These are phyloP conservation scores for Copidosoma aretas DNA, from an alignment of 2,888 invertebrate species.

Conservation along the genomic window DNA sequence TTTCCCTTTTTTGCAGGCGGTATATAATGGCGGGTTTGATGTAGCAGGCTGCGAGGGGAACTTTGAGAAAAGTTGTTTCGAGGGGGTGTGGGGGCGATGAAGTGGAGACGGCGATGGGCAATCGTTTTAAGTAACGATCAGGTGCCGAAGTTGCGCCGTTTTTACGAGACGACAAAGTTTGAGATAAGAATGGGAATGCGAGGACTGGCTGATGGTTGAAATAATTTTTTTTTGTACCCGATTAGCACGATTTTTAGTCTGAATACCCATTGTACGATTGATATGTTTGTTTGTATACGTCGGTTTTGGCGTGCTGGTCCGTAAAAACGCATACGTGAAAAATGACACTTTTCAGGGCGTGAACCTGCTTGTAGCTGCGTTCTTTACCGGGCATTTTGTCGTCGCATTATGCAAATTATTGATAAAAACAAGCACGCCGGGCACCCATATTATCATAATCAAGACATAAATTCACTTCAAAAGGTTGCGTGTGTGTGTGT, in stretches of 20 bases:
- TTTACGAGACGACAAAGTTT: not conserved
- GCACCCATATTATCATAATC: constrained; percentile 28
- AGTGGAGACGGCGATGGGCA: not conserved
- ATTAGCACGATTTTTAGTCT: too few relatives aligned
- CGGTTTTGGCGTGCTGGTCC: not conserved
- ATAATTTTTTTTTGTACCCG: too few relatives aligned
- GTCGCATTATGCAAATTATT: constrained; percentile 22
- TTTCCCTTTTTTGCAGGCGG: too few relatives aligned
- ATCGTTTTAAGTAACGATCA: not conserved
- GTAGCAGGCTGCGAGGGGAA: too few relatives aligned
- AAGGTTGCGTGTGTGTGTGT: not conserved
- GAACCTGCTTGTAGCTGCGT: not conserved
- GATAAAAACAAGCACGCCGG: constrained; percentile 14
- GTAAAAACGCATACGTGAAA: not conserved
- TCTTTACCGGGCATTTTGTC: not conserved
- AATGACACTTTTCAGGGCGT: not conserved
- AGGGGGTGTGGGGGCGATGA: not conserved
- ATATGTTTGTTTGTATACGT: not conserved
- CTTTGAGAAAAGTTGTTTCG: not conserved
- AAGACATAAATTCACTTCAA: constrained; percentile 18
- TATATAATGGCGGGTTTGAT: too few relatives aligned
- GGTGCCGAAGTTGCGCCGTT: not conserved
- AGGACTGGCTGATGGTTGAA: too few relatives aligned
- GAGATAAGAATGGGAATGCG: too few relatives aligned
- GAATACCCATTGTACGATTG: too few relatives aligned